phyloP scores from a whole-genome alignment of 2,113 vertebrate species.

The Maccullochella peelii region DNA sequence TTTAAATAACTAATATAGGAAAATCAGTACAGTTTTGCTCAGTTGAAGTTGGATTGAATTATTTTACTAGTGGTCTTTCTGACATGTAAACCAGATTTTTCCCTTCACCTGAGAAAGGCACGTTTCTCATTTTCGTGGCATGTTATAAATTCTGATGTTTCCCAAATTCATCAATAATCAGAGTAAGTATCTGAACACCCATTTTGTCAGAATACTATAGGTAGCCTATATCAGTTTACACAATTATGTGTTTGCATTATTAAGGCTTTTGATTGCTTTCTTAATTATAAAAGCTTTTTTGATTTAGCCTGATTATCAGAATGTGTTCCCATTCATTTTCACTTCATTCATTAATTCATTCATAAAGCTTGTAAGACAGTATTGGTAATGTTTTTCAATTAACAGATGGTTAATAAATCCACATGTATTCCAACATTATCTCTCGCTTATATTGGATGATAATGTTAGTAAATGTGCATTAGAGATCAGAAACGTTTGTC shows the following conservation, averaged over 20 bases:
- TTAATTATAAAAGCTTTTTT: neutral
- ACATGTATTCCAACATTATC: neutral
- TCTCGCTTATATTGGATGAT: neutral
- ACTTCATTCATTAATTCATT: neutral
- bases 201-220: neutral
- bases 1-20: neutral
- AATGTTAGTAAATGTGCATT: neutral
- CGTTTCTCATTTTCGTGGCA: neutral
- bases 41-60: neutral
- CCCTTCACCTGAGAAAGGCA: neutral
- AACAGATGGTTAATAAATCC: neutral
- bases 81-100: neutral
- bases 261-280: neutral
- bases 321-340: neutral
- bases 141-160: neutral
- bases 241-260: neutral
- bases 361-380: too few relatives aligned
- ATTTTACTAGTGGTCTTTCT: neutral
- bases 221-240: neutral
- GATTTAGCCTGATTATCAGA: neutral
- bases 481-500: neutral
- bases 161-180: neutral
- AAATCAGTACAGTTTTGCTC: neutral
- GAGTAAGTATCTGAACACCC: neutral
- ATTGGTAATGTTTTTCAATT: too few relatives aligned